Evolutionary conservation across 2,113 vertebrate species (phyloP).

Genomic region (Oriolus oriolus): DNA sequence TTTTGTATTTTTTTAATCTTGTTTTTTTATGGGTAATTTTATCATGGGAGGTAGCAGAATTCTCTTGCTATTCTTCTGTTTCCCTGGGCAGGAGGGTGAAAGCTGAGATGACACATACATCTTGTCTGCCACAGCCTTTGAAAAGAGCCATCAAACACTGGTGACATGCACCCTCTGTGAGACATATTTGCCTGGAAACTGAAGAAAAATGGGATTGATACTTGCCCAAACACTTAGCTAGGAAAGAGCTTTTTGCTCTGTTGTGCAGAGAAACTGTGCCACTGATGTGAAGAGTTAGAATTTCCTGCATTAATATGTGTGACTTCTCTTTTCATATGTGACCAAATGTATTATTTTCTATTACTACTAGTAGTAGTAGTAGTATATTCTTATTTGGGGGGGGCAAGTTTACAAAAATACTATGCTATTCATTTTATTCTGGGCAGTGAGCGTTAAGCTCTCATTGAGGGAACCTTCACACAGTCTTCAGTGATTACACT

Average conservation of each 20-base stretch:
- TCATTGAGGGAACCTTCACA: not conserved
- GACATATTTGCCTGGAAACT: not conserved
- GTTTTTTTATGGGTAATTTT: not conserved
- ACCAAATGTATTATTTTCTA: not conserved
- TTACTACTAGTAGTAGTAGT: not conserved
- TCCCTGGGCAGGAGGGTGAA: rapidly evolving
- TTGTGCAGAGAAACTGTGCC: not conserved
- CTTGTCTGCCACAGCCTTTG: not conserved
- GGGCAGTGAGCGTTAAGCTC: not conserved
- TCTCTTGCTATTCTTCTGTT: not conserved
- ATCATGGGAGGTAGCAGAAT: not conserved
- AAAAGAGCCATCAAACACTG: not conserved
- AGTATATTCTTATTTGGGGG: not conserved
- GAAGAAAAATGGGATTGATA: not conserved
- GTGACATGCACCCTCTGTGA: not conserved
- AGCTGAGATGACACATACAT: not conserved
- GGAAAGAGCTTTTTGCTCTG: not conserved
- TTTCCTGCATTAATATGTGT: not conserved
- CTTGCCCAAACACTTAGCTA: not conserved
- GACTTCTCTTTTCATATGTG: not conserved
- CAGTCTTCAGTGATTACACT: not conserved
- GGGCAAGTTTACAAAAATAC: not conserved
- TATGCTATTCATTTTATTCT: not conserved
- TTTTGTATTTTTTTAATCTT: not conserved
- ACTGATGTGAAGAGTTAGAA: not conserved